Base-by-base conservation (phyloP, 1,140 invertebrate species). In the Eumeta japonica region DNA sequence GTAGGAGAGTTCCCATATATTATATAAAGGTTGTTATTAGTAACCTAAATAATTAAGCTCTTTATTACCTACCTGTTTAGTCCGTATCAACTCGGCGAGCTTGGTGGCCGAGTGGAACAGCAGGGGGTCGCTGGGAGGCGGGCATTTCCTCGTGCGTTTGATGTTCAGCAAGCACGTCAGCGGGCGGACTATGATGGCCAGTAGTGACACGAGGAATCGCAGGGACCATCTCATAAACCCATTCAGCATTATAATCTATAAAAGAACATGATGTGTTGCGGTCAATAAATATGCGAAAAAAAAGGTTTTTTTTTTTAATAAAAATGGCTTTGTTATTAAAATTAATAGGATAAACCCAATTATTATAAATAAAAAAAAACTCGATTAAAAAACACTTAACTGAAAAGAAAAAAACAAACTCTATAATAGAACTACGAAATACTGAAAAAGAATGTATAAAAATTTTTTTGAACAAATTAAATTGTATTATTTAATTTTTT, bases 21-120 rank as follows among this genome's bases (percentile, higher is more conserved):
- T n/a, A n/a, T n/a, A n/a, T n/a, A n/a, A n/a, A n/a, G n/a, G n/a
- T n/a, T n/a, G n/a, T n/a, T n/a, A n/a, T n/a, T n/a, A n/a, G n/a
- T n/a, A n/a, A n/a, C n/a, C n/a, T n/a, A n/a, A n/a, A n/a, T n/a
- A n/a, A n/a, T n/a, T n/a, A n/a, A n/a, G n/a, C n/a, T n/a, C n/a
- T n/a, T n/a, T n/a, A n/a, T n/a, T n/a, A n/a, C 62, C 67, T 50
- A 83, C 83, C 77, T 83, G 64, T 77, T 58, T 75, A 27, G 60
- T 80, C 46, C 82, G 77, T 52, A 85, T 84, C 70, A 77, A 80
- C 37, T 58, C 62, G 2, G 81, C 75, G 30, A 84, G 57, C 40
- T 78, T 73, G 3, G 79, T 82, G 19, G 82, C 82, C 31, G 81
- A 79, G 46, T 80, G 77, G 40, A 81, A 72, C 11, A 85, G 68